phyloP scores from a whole-genome alignment of 1,140 invertebrate genomes.

The Drosophila erecta region DNA sequence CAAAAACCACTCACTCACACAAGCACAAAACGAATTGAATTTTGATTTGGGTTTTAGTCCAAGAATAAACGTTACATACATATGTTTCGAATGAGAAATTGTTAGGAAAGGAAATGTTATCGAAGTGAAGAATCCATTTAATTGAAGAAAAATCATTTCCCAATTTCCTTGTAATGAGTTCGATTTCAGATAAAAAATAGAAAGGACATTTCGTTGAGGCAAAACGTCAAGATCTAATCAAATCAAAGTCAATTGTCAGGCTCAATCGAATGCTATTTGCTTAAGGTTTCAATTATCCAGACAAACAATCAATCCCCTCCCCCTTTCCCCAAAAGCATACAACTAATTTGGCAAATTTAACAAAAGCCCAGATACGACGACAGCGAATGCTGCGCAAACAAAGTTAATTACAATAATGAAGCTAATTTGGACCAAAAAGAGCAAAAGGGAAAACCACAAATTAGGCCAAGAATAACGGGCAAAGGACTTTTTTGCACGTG shows the following conservation, averaged over 20 bases:
- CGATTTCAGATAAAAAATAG: conserved; percentile 5
- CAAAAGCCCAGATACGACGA: conserved; percentile 29
- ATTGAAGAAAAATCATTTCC: conserved; percentile 19
- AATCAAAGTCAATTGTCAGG: conserved; percentile 16
- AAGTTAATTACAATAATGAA: conserved; percentile 78
- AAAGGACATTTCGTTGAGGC: not conserved
- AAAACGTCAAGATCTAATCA: conserved; percentile 17
- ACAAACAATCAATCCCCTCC: conserved; percentile 12
- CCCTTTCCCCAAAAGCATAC: not conserved
- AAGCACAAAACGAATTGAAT: conserved; percentile 52
- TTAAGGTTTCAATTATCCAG: conserved; percentile 33
- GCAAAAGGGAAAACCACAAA: conserved; percentile 68
- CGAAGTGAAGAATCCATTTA: conserved; percentile 28
- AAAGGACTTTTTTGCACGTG: conserved; percentile 52
- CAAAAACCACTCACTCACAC: conserved; percentile 3
- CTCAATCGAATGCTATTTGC: conserved; percentile 32
- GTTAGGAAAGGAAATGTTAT: not conserved
- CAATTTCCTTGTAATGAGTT: conserved; percentile 2
- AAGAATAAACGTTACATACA: conserved; percentile 43
- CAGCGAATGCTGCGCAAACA: conserved; percentile 17
- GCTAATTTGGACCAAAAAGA: conserved; percentile 63
- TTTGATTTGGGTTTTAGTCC: conserved; percentile 60
- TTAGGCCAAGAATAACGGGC: conserved; percentile 55
- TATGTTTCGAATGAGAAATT: conserved; percentile 33
- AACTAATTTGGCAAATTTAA: conserved; percentile 69